phyloP scores from a whole-genome alignment of 1,140 invertebrate species.

The Panonychus citri region DNA sequence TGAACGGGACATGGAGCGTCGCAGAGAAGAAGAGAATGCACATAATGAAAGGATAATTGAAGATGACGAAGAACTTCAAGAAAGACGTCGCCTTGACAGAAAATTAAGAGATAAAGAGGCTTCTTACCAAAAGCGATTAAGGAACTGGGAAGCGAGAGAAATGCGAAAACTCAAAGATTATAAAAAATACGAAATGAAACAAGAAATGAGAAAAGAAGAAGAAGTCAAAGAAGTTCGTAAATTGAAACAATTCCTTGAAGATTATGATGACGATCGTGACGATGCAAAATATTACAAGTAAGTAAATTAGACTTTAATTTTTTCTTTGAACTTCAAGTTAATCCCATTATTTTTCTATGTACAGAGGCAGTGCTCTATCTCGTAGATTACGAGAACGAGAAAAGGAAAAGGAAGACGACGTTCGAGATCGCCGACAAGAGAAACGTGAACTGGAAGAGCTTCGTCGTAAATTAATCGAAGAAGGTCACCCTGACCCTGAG shows the following conservation, averaged over 20 bases:
- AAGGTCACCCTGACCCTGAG: conserved; percentile 51
- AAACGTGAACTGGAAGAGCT: conserved; percentile 77
- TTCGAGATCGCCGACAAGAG: conserved; percentile 64
- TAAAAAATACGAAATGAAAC: conserved; percentile 64
- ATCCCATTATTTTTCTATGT: conserved; percentile 12
- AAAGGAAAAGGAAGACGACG: conserved; percentile 72
- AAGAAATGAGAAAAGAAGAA: conserved; percentile 56
- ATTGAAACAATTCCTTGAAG: conserved; percentile 89
- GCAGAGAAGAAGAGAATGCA: conserved; percentile 15
- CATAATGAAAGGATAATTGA: conserved; percentile 40
- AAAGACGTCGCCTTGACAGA: conserved; percentile 67
- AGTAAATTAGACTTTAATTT: background rate
- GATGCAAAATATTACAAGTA: conserved; percentile 43
- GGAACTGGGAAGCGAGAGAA: conserved; percentile 80
- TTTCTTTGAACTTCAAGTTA: too few species aligned
- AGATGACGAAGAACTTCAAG: conserved; percentile 68
- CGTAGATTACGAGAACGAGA: conserved; percentile 64
- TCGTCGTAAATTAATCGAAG: conserved; percentile 51
- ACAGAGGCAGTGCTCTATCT: conserved; percentile 59
- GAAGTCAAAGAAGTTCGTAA: conserved; percentile 66
- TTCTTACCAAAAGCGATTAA: conserved; percentile 54
- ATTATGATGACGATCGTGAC: conserved; percentile 92
- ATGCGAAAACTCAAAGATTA: conserved; percentile 75
- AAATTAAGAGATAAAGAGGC: conserved; percentile 76
- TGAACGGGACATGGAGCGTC: background rate